These are phyloP conservation scores for Siniperca undulata DNA, from an alignment of 2,797 vertebrate genomes.

Conservation along the genomic window DNA sequence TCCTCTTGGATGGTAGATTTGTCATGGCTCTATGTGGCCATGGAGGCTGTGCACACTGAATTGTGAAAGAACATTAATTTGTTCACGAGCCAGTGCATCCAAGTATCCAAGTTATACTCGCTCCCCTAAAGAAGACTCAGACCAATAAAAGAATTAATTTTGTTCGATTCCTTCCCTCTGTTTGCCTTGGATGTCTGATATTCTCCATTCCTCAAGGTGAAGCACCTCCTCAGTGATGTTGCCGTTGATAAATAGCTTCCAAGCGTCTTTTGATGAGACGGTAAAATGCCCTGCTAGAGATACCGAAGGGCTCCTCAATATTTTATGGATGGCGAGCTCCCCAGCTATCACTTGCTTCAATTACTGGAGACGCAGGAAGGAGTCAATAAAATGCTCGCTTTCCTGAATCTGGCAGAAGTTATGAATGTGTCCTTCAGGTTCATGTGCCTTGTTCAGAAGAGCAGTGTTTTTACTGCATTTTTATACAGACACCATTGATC, in stretches of 20 bases:
- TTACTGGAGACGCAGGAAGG: conserved; percentile 30
- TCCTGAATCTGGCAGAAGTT: conserved; percentile 37
- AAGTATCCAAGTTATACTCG: conserved; percentile 20
- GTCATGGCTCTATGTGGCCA: conserved; percentile 21
- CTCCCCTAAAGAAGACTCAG: conserved; percentile 8
- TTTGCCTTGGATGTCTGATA: conserved; percentile 33
- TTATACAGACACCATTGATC: conserved; percentile 10
- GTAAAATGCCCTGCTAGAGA: conserved; percentile 56
- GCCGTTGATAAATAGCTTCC: conserved; percentile 60
- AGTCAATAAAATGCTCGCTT: conserved; percentile 53
- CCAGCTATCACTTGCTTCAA: conserved; percentile 49
- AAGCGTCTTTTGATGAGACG: conserved; percentile 54
- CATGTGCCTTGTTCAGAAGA: conserved; percentile 15
- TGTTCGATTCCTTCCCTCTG: conserved; percentile 31
- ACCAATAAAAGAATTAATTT: conserved; percentile 48
- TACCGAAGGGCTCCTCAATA: conserved; percentile 51
- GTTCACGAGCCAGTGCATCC: neutral
- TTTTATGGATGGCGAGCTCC: conserved; percentile 54
- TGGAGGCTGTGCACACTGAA: conserved; percentile 24
- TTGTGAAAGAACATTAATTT: conserved; percentile 34
- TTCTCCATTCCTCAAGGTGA: conserved; percentile 49
- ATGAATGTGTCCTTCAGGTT: conserved; percentile 59
- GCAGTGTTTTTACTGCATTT: neutral
- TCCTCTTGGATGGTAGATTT: conserved; percentile 19
- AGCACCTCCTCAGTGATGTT: conserved; percentile 36